These are phyloP conservation scores for Eulemur mongoz DNA, from an alignment of 2,797 vertebrate genomes.

Conservation along the genomic window DNA sequence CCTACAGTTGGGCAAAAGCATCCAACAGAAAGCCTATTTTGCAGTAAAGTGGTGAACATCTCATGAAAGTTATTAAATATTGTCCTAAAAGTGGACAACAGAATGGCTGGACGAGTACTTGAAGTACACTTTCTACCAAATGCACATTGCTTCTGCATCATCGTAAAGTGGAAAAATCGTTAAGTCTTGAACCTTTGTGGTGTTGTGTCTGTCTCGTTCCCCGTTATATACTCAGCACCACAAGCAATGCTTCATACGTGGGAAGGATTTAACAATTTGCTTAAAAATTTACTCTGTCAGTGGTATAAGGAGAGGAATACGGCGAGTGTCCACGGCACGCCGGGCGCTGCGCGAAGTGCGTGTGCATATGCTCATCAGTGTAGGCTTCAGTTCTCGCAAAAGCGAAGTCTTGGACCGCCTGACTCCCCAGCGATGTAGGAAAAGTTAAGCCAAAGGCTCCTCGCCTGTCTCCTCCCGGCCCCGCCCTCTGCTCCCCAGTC, in stretches of 20 bases:
- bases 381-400: not conserved
- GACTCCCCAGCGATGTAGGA: not conserved
- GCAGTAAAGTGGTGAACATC: not conserved
- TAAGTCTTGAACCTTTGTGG: not conserved
- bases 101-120: fast-evolving
- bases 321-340: fast-evolving
- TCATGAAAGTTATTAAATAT: not conserved
- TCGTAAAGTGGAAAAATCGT: not conserved
- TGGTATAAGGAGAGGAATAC: not conserved
- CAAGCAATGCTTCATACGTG: not conserved
- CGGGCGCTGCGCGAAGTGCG: not conserved
- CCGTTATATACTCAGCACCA: fast-evolving
- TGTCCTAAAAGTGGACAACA: not conserved
- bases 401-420: not conserved
- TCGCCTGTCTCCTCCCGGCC: not conserved
- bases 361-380: fast-evolving
- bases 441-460: fast-evolving
- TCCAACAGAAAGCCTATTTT: not conserved
- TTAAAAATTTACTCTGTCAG: not conserved
- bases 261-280: not conserved
- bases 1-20: not conserved
- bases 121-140: not conserved
- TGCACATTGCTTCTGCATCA: fast-evolving
- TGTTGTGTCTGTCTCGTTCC: not conserved
- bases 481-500: not conserved